phyloP scores from a whole-genome alignment of 2,797 vertebrate genomes.

The Sternotherus odoratus region DNA sequence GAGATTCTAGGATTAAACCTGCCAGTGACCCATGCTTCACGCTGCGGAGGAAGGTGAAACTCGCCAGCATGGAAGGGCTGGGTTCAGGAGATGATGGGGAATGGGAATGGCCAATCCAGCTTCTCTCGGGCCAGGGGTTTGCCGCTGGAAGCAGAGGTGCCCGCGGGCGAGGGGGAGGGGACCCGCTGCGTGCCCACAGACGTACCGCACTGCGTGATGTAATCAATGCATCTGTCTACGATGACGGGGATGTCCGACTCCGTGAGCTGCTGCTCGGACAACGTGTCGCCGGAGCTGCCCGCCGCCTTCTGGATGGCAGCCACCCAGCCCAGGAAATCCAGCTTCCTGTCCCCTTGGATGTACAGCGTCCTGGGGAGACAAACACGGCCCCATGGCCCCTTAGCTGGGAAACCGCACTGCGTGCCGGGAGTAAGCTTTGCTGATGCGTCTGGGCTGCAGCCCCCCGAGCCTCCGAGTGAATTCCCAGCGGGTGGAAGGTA shows the following conservation, averaged over 20 bases:
- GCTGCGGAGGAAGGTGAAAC: background rate
- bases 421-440: no score
- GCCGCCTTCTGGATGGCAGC: conserved; percentile 90
- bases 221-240: conserved; percentile 92
- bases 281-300: conserved; percentile 87
- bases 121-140: background rate
- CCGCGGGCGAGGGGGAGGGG: no score
- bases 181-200: background rate
- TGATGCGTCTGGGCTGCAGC: no score
- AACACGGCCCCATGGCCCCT: fast-evolving
- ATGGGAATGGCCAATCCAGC: background rate
- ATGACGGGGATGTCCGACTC: conserved; percentile 91
- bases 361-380: conserved; percentile 87
- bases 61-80: background rate
- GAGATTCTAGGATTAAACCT: background rate
- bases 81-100: background rate
- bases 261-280: conserved; percentile 94
- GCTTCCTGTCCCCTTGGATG: conserved; percentile 91
- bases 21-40: no score
- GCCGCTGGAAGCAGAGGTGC: no score
- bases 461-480: background rate
- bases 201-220: conserved; percentile 93
- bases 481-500: background rate
- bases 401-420: background rate
- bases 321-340: conserved; percentile 93